Percentiles rank a stretch among this genome's conserved stretches.
Conservation (phyloP, 2,888 invertebrate species). For the Nasonia oneida region DNA sequence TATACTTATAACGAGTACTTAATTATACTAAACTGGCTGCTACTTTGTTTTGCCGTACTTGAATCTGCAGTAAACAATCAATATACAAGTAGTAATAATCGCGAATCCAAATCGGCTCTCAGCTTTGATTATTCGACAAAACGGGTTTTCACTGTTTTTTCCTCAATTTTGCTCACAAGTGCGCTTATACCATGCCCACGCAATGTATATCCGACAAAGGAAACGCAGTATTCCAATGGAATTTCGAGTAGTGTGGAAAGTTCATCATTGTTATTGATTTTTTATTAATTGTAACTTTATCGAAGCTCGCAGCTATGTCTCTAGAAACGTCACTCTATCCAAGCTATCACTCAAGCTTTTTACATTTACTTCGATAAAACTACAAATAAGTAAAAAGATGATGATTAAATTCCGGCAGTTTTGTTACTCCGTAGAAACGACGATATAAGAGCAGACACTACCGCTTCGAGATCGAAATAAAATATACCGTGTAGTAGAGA, state of each 20-base stretch:
- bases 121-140: constrained; percentile 13
- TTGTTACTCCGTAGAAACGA: constrained; percentile 29
- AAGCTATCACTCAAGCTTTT: constrained; percentile 21
- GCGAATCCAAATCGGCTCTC: not conserved
- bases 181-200: constrained; percentile 49
- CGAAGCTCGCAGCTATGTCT: not conserved
- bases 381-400: constrained; percentile 36
- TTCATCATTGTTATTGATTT: constrained; percentile 31
- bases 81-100: not conserved
- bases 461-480: constrained; percentile 25
- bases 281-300: constrained; percentile 49
- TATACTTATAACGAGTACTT: not conserved
- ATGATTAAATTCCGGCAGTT: constrained; percentile 27
- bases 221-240: constrained; percentile 8
- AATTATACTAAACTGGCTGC: not conserved
- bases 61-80: not conserved
- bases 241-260: constrained; percentile 11
- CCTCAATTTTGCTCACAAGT: constrained; percentile 56
- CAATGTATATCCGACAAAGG: constrained; percentile 20
- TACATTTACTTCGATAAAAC: constrained; percentile 43
- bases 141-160: constrained; percentile 41
- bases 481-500: constrained; percentile 17
- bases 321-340: not conserved
- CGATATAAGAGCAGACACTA: not conserved
- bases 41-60: not conserved